Base-by-base conservation (phyloP, 1,140 invertebrate species). In the Araneus ventricosus region DNA sequence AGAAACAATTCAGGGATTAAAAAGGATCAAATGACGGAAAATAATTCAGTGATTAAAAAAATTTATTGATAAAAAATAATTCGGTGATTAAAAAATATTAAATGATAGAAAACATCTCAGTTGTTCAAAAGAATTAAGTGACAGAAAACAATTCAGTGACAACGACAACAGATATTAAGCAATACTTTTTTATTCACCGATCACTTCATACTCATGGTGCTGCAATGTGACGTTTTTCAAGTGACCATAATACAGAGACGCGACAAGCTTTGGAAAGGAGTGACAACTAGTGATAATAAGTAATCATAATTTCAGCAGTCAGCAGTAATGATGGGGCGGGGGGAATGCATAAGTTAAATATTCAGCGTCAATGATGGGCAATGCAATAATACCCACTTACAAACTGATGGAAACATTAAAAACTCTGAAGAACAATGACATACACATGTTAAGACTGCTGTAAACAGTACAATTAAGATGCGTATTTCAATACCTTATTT, bases 131-230 rank as follows among this genome's bases (percentile, higher is more conserved):
- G 14, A 52, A 52, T 52, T 7, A 61, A n/a, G 24, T 61, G 24
- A 61, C 6, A 24, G 7, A 61, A 61, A 61, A 61, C 24, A 7
- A n/a, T n/a, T 24, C 20, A 61, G 30, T 37, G 20, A 75, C 17
- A 22, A 75, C 30, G 30, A 75, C 14, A 30, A 70, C 24, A 63
- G 4, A 30, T 70, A 34, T 34, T 20, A 75, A 75, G 67, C 67
- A 75, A 75, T 75, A 34, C 20, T 75, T 67, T 41, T 75, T 75
- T 75, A 75, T 75, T 75, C 27, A 75, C 67, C 67, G 30, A 75
- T 75, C 67, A 75, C 67, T 75, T 75, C 67, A 34, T 75, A 75
- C 27, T 34, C 30, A 75, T 75, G 67, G 67, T 75, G 67, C 67
- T 37, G 27, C 67, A 34, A 52, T 34, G 30, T 75, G 67, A 34